Conservation (phyloP, 2,888 invertebrate genomes). For the Acleris literana region DNA sequence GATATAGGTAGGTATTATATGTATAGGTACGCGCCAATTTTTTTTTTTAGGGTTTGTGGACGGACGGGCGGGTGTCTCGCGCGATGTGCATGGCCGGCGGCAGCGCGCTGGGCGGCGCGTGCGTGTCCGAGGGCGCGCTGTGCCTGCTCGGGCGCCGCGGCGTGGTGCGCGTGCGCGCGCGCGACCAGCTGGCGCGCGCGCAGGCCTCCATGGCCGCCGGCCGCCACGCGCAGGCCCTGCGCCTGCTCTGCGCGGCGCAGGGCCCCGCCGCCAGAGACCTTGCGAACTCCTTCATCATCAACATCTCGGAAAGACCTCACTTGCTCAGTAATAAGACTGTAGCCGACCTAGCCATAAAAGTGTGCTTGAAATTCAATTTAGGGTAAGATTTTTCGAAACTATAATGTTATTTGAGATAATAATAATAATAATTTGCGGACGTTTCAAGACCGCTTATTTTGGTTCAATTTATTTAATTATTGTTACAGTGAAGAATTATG, state of each 20-base stretch:
- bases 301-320: constrained; percentile 65
- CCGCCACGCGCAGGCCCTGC: constrained; percentile 77
- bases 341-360: constrained; percentile 65
- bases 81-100: constrained; percentile 84
- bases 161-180: constrained; percentile 85
- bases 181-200: constrained; percentile 83
- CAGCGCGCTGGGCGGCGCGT: constrained; percentile 78
- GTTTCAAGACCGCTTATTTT: too few species aligned
- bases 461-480: neutral
- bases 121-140: constrained; percentile 80
- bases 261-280: constrained; percentile 58
- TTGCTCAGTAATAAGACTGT: constrained; percentile 63
- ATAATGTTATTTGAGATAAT: neutral
- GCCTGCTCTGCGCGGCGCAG: constrained; percentile 61
- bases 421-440: neutral
- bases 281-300: constrained; percentile 57
- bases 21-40: neutral
- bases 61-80: constrained; percentile 95
- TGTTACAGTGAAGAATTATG: constrained; percentile 68
- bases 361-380: constrained; percentile 69
- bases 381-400: constrained; percentile 49
- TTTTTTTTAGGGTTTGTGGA: constrained; percentile 90
- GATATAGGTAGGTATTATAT: too few species aligned
- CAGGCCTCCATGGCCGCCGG: constrained; percentile 83
- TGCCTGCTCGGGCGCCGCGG: constrained; percentile 85